Evolutionary conservation across 1,140 invertebrate genomes (phyloP), one percentile per base, ranked within the genome.

Genomic region (Drosophila lowei): DNA sequence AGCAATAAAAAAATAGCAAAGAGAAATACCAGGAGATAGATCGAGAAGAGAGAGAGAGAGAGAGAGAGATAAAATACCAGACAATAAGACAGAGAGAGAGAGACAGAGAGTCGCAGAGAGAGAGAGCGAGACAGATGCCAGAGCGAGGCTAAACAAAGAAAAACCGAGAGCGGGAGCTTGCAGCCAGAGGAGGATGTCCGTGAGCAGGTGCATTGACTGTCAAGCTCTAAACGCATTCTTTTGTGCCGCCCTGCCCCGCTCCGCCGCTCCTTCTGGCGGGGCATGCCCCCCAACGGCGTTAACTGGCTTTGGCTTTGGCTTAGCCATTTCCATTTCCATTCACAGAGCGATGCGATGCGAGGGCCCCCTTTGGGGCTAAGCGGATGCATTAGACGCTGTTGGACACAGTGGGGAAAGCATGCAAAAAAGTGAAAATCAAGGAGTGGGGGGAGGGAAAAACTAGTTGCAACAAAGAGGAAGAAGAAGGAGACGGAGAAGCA

Each of bases 381-480:
- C 77, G 77, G 77, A 80, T 80, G 77, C 77, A 80, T 80, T 80
- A 72, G 77, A 79, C 71, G 56, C 50, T 58, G 71, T 54, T 68
- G 59, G 71, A 74, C 70, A 56, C 56, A 65, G 59, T 49, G 48
- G 42, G 48, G 54, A 70, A 73, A 72, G 49, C 63, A 60, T 49
- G 57, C 65, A 80, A 72, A 80, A 80, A 80, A 80, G 77, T 80
- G 77, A 80, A 80, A 80, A 80, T 80, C 44, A 25, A 74, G 64
- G 42, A 0, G 18, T 1, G 4, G 3, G 4, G 5, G 23, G 4
- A 6, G 23, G 47, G 41, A 50, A 38, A 34, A 54, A 61, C 42
- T 49, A 34, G 50, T 49, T 63, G 7, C 11, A 42, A 46, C 8
- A 18, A 21, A 25, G 16, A 43, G 52, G 63, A 9, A 55, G 58